Conservation (phyloP, 2,113 vertebrate genomes). For the Microtus pennsylvanicus region DNA sequence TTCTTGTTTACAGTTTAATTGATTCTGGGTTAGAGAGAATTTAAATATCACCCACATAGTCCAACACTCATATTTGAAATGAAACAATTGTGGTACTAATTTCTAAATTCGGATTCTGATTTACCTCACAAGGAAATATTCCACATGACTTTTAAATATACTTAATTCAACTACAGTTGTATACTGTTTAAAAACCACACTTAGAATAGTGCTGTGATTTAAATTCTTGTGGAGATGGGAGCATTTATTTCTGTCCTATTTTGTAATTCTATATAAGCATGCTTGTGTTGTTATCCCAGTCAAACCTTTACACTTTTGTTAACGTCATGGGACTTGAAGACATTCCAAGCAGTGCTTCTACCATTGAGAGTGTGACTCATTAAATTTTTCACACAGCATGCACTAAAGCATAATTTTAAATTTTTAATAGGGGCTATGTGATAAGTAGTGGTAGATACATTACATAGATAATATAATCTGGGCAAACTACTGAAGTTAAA, state of each 20-base stretch:
- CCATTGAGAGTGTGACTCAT: not conserved
- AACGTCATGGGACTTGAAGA: not conserved
- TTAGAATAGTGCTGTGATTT: not conserved
- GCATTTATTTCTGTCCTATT: not conserved
- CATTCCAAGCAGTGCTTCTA: not conserved
- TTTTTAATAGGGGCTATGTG: not conserved
- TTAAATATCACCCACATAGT: not conserved
- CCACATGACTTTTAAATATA: not conserved
- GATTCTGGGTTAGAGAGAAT: not conserved
- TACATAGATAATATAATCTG: not conserved
- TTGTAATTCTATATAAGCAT: not conserved
- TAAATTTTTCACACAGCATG: not conserved
- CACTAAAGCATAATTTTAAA: not conserved
- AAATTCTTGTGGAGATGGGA: not conserved
- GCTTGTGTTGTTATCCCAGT: not conserved
- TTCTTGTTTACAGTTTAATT: not conserved
- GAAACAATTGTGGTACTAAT: not conserved
- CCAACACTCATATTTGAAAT: not conserved
- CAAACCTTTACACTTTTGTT: not conserved
- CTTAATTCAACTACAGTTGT: not conserved
- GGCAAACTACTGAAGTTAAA: not conserved
- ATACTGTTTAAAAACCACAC: not conserved
- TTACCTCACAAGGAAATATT: not conserved
- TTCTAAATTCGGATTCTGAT: not conserved
- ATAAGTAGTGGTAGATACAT: not conserved